Percentiles rank a stretch among this genome's conserved stretches.
phyloP scores from a whole-genome alignment of 2,113 vertebrate species.

The Pipra filicauda region DNA sequence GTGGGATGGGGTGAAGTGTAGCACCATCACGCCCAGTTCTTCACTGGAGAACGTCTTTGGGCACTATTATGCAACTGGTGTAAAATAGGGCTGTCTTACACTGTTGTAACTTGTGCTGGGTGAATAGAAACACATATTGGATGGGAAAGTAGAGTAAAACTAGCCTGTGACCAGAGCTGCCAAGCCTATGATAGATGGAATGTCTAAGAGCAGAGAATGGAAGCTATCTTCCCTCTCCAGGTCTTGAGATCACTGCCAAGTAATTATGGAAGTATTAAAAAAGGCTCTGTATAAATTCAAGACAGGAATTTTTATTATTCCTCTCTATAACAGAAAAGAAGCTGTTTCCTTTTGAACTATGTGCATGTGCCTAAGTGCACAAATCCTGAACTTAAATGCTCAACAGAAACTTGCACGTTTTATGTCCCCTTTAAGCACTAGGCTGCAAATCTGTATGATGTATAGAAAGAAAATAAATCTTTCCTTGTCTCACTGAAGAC shows the following conservation, averaged over 20 bases:
- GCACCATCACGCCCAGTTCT: background rate
- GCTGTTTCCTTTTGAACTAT: background rate
- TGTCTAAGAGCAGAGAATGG: background rate
- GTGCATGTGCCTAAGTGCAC: rapidly evolving
- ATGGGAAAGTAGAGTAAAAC: background rate
- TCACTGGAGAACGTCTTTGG: background rate
- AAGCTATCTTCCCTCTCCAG: background rate
- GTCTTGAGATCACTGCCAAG: background rate
- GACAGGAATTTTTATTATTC: background rate
- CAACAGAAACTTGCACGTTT: background rate
- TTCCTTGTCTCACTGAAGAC: background rate
- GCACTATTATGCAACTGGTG: background rate
- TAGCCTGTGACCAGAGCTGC: background rate
- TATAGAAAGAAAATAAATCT: background rate
- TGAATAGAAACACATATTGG: background rate
- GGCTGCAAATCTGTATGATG: background rate
- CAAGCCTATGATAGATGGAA: background rate
- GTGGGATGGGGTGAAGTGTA: background rate
- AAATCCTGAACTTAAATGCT: background rate
- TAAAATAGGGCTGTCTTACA: background rate
- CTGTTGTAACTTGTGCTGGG: background rate
- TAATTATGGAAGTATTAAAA: background rate
- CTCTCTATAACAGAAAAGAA: background rate
- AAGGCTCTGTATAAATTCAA: background rate
- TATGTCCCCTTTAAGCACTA: background rate